Evolutionary conservation across 2,113 vertebrate species (phyloP).

Genomic region (Pygathrix nemaeus): DNA sequence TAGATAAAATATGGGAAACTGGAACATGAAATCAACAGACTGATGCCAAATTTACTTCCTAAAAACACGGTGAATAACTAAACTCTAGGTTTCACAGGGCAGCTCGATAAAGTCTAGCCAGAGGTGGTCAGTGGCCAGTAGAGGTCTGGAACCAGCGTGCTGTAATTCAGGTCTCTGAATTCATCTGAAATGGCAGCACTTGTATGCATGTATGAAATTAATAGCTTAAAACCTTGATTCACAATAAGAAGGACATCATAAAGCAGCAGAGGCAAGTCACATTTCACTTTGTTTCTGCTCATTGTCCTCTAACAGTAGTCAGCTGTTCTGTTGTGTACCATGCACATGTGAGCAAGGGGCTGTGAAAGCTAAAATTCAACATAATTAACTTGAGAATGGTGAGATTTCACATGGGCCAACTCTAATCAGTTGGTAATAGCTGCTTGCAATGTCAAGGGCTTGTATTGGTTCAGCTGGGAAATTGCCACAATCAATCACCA

Average conservation of each 20-base stretch:
- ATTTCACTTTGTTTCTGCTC: background rate
- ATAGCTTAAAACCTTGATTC: background rate
- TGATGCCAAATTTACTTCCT: background rate
- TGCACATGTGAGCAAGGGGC: background rate
- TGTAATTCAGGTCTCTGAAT: background rate
- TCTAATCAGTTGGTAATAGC: background rate
- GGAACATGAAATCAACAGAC: background rate
- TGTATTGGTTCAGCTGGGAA: background rate
- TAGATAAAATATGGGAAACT: background rate
- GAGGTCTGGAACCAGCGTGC: background rate
- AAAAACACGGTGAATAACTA: background rate
- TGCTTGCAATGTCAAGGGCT: background rate
- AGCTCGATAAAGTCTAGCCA: background rate
- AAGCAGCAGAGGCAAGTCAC: background rate
- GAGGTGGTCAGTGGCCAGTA: background rate
- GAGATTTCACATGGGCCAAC: background rate
- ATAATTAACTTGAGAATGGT: background rate
- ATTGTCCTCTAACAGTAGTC: background rate
- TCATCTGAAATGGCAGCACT: background rate
- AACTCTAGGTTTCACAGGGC: background rate
- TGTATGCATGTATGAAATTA: background rate
- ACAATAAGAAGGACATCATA: background rate
- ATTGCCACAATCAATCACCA: background rate
- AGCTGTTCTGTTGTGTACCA: background rate
- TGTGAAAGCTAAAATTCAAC: background rate